These are phyloP conservation scores for Haemorhous mexicanus DNA, from an alignment of 2,113 vertebrate genomes.

Conservation along the genomic window DNA sequence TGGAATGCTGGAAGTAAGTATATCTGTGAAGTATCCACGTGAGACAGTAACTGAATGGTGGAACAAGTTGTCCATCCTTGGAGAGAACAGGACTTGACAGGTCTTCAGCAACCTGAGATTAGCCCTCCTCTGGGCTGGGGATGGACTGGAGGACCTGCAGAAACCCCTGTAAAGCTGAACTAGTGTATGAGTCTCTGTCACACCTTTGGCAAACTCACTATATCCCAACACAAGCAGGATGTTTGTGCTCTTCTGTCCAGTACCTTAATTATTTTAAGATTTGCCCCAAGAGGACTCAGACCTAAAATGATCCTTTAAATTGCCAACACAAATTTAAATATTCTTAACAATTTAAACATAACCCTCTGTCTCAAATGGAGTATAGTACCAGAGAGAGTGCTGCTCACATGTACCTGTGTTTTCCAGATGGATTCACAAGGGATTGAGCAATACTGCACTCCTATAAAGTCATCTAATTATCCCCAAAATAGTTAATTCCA, in stretches of 20 bases:
- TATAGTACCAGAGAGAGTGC: not conserved
- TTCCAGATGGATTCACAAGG: not conserved
- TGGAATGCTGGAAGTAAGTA: not conserved
- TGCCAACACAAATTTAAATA: not conserved
- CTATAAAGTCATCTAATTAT: not conserved
- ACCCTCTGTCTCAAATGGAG: not conserved
- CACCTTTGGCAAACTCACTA: not conserved
- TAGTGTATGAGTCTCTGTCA: not conserved
- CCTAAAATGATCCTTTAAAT: not conserved
- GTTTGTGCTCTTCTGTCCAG: not conserved
- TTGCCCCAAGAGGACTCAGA: not conserved
- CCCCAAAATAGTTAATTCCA: not conserved
- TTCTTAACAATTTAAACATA: not conserved
- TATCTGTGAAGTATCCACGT: not conserved
- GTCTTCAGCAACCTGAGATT: not conserved
- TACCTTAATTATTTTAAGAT: not conserved
- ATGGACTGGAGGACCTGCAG: not conserved
- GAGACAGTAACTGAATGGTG: not conserved
- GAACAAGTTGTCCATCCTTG: not conserved
- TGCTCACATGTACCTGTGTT: not conserved
- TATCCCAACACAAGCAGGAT: not conserved
- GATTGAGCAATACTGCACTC: accelerated
- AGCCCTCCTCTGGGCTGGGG: not conserved
- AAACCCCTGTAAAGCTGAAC: not conserved
- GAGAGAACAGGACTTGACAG: not conserved